Base-by-base conservation (phyloP, 2,888 invertebrate genomes). In the Ophraella communa region DNA sequence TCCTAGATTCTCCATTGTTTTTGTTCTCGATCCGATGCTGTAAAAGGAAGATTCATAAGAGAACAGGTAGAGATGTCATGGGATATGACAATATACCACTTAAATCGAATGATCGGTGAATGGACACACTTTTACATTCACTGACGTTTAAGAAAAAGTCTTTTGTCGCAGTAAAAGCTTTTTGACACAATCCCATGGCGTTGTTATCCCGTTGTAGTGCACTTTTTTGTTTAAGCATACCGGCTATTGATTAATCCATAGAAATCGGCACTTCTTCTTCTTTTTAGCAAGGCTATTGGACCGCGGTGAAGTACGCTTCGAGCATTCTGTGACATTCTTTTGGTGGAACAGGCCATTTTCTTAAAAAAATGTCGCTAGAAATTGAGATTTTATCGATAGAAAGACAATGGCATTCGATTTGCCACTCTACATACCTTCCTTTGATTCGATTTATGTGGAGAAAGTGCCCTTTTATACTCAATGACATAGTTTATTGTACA, bases 161-260 rank as follows among this genome's bases (percentile, higher is more conserved):
- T 78, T 79, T 82, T 82, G 81, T 81, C 81, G 80, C 79, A 72
- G 79, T 82, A 82, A 83, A 82, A 83, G 83, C 82, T 82, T 83
- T 82, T 82, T 83, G 82, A 83, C 83, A 80, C 81, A 80, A 79
- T 77, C 77, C 74, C 76, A 73, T 77, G 76, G 77, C 78, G 78
- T 79, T 69, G 70, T 71, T 67, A 61, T 69, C 70, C 65, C 63
- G 66, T 70, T 75, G 73, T 77, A 77, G 79, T 75, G 73, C 72
- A 71, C 74, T 73, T 73, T n/a, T 74, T 76, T 76, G 76, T 77
- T 75, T 76, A 76, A 71, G 69, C 66, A 73, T 69, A 71, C 72
- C 75, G 76, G 75, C 73, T 71, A 74, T 68, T 73, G 73, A 73
- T 74, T 74, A 74, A 74, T 72, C 74, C 71, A 76, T 78, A 74